Percentiles rank a stretch among this genome's conserved stretches.
These are phyloP conservation scores for Drosophila micromelanica DNA, from an alignment of 1,140 invertebrate genomes.

Conservation along the genomic window DNA sequence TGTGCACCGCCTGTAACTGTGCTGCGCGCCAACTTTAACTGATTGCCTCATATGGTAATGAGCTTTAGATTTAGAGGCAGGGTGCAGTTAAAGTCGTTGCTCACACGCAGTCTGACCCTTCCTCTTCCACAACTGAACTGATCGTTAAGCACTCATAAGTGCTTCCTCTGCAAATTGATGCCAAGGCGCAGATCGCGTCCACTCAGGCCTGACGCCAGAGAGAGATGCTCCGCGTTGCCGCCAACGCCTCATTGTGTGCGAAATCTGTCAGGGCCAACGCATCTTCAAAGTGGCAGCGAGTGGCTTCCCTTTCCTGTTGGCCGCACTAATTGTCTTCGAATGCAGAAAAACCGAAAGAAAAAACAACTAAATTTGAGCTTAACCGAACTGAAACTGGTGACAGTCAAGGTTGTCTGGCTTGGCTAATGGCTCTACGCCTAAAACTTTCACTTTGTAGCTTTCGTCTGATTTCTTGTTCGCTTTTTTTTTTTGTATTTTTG, in stretches of 20 bases:
- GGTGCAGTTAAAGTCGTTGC: background rate
- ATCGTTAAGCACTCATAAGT: conserved; percentile 46
- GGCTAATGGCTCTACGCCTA: conserved; percentile 41
- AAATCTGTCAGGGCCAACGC: conserved; percentile 30
- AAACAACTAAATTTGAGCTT: conserved; percentile 12
- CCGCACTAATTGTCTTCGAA: conserved; percentile 27
- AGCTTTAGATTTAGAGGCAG: conserved; percentile 59
- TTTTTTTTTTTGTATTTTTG: conserved; percentile 5
- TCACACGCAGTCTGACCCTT: background rate
- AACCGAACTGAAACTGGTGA: conserved; percentile 38
- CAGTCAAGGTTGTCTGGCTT: conserved; percentile 73
- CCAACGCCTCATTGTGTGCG: conserved; percentile 8
- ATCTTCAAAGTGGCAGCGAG: conserved; percentile 3
- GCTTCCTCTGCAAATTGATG: conserved; percentile 49
- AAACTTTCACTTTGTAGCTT: conserved; percentile 75
- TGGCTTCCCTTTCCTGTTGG: conserved; percentile 35
- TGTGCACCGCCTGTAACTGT: conserved; percentile 7
- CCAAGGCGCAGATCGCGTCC: conserved; percentile 37
- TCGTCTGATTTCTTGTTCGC: conserved; percentile 27
- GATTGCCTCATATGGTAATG: conserved; percentile 76
- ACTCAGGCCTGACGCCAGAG: conserved; percentile 40
- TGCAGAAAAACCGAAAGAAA: conserved; percentile 5
- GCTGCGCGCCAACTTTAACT: conserved; percentile 25
- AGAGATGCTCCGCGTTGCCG: background rate
- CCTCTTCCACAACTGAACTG: conserved; percentile 5